phyloP scores from a whole-genome alignment of 2,113 vertebrate species.

The Hemicordylus capensis region DNA sequence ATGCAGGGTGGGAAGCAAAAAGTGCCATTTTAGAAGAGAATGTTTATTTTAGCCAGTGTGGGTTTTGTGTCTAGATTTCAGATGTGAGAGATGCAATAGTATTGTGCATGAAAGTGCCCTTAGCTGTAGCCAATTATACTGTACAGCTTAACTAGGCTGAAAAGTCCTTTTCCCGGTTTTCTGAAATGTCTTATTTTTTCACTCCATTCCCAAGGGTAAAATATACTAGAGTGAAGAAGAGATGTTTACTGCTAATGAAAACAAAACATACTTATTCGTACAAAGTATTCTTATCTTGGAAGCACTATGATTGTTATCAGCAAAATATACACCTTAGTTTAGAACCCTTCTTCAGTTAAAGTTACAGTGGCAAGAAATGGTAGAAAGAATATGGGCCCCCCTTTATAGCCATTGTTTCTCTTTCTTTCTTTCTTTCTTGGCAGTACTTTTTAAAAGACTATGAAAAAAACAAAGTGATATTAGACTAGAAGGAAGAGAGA shows the following conservation, averaged over 20 bases:
- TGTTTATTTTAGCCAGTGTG: neutral
- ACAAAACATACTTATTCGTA: constrained; percentile 68
- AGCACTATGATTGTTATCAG: constrained; percentile 46
- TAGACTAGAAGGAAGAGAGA: neutral
- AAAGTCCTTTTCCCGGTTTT: constrained; percentile 48
- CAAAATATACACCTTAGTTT: constrained; percentile 42
- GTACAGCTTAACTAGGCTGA: constrained; percentile 40
- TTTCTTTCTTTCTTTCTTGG: neutral
- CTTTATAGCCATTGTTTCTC: constrained; percentile 41
- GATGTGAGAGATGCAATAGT: neutral
- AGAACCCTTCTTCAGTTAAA: constrained; percentile 48
- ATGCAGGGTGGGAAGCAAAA: neutral
- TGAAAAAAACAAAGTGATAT: neutral
- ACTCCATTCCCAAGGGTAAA: constrained; percentile 52
- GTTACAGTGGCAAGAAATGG: neutral
- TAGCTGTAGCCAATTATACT: constrained; percentile 25
- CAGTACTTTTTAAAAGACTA: constrained; percentile 2
- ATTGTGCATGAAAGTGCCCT: constrained; percentile 12
- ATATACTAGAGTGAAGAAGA: constrained; percentile 58
- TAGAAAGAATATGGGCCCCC: neutral
- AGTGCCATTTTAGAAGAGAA: neutral
- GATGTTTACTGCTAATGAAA: constrained; percentile 68
- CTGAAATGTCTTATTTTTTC: constrained; percentile 34
- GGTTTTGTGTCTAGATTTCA: neutral
- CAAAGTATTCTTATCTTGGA: constrained; percentile 56